Evolutionary conservation across 1,140 invertebrate species (phyloP).

Genomic region (Chionoecetes opilio): DNA sequence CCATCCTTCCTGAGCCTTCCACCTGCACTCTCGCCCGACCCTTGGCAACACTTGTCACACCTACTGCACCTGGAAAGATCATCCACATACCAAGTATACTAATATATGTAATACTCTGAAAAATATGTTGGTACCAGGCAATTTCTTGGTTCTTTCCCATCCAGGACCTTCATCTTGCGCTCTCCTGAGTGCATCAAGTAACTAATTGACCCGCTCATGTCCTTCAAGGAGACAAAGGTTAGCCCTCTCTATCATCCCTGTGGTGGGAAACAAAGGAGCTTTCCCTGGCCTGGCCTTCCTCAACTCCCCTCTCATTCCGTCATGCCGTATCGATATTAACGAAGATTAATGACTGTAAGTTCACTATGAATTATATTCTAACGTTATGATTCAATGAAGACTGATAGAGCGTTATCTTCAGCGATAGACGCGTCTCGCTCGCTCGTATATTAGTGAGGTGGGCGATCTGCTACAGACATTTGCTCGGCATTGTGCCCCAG

Average conservation of each 20-base stretch:
- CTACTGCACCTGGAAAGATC: neutral
- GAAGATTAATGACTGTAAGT: neutral
- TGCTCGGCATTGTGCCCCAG: neutral
- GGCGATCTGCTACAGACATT: neutral
- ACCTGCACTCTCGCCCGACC: too few species aligned
- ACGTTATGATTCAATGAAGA: slow-evolving; percentile 4
- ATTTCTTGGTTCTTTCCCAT: too few species aligned
- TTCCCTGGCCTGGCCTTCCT: neutral
- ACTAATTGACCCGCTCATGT: neutral
- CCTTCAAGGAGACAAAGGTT: neutral
- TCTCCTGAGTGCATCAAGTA: neutral
- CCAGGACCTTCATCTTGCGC: too few species aligned
- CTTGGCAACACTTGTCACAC: neutral
- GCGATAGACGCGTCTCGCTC: slow-evolving; percentile 33
- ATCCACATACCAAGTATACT: too few species aligned
- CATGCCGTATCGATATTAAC: slow-evolving; percentile 27
- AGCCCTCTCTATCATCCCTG: neutral
- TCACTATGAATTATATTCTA: neutral
- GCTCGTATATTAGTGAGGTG: neutral
- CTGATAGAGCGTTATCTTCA: neutral
- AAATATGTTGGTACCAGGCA: too few species aligned
- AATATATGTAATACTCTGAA: too few species aligned
- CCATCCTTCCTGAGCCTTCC: too few species aligned
- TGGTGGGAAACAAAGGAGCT: slow-evolving; percentile 2
- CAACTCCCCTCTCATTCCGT: neutral